These are phyloP conservation scores for Sphenodon punctatus DNA, from an alignment of 2,797 vertebrate genomes.

Conservation along the genomic window DNA sequence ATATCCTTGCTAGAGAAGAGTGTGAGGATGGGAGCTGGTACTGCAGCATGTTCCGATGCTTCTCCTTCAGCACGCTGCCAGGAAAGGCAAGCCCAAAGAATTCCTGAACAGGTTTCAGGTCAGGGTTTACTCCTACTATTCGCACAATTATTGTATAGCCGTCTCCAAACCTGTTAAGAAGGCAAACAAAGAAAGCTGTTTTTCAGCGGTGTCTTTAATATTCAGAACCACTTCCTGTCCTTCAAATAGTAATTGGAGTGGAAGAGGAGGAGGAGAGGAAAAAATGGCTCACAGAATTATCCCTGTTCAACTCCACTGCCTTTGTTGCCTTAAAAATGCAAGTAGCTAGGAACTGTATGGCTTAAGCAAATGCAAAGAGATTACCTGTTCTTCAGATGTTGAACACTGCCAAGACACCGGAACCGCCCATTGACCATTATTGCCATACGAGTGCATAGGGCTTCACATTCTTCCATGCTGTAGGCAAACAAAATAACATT, in stretches of 20 bases:
- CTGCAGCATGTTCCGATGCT: constrained; percentile 94
- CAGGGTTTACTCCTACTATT: constrained; percentile 88
- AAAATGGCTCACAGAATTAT: neutral
- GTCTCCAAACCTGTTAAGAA: constrained; percentile 88
- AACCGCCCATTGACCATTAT: constrained; percentile 98
- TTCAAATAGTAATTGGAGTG: neutral
- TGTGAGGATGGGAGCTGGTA: constrained; percentile 93
- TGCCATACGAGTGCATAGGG: constrained; percentile 95
- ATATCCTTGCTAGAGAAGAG: constrained; percentile 91
- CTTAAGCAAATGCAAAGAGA: neutral
- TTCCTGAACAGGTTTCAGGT: constrained; percentile 90
- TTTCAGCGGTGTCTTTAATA: neutral
- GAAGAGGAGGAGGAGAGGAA: neutral
- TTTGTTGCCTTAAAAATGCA: neutral
- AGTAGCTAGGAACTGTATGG: neutral
- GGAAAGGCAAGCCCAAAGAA: constrained; percentile 92
- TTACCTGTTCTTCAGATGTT: constrained; percentile 97
- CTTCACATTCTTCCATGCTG: constrained; percentile 99
- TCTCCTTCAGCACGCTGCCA: constrained; percentile 92
- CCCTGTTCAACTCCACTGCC: no score
- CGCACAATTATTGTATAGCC: constrained; percentile 95
- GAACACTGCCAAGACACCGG: constrained; percentile 95
- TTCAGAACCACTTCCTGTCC: neutral
- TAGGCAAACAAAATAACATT: constrained; percentile 11
- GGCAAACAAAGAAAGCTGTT: neutral